Evolutionary conservation across 2,888 invertebrate species (phyloP).

Genomic region (Adelphocoris suturalis): DNA sequence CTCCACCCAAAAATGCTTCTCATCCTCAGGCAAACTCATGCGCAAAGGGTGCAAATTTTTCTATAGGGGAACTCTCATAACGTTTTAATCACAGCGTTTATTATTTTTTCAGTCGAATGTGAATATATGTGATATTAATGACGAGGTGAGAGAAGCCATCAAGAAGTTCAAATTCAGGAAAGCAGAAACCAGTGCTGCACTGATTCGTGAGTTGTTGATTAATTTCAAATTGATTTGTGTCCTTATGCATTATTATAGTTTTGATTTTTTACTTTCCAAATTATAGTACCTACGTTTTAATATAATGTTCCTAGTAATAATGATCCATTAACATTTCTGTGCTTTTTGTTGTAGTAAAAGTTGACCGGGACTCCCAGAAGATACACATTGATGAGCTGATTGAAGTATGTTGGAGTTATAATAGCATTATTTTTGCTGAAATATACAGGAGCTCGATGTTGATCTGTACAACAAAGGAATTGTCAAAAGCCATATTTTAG

Average conservation of each 20-base stretch:
- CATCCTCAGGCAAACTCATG: no score
- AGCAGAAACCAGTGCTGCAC: slow-evolving; percentile 88
- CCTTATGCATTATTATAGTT: no score
- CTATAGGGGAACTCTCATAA: no score
- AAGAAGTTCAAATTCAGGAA: slow-evolving; percentile 93
- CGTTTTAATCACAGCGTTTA: not conserved
- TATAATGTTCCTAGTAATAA: no score
- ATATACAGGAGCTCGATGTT: no score
- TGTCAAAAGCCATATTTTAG: no score
- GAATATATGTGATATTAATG: slow-evolving; percentile 91
- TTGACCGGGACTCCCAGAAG: slow-evolving; percentile 89
- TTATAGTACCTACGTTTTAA: no score
- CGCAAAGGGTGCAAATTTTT: no score
- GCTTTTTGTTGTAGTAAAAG: slow-evolving; percentile 84
- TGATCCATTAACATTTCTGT: no score
- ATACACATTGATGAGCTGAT: slow-evolving; percentile 89
- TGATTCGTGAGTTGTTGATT: slow-evolving; percentile 85
- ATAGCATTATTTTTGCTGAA: not conserved
- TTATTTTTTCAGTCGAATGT: slow-evolving; percentile 80
- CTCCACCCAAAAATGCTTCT: no score
- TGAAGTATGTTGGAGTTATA: slow-evolving; percentile 80
- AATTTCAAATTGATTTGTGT: not conserved
- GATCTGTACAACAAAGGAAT: no score
- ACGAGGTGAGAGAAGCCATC: slow-evolving; percentile 87
- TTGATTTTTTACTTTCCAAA: no score